Conservation (phyloP, 1,140 invertebrate genomes). For the Globodera ellingtonae region DNA sequence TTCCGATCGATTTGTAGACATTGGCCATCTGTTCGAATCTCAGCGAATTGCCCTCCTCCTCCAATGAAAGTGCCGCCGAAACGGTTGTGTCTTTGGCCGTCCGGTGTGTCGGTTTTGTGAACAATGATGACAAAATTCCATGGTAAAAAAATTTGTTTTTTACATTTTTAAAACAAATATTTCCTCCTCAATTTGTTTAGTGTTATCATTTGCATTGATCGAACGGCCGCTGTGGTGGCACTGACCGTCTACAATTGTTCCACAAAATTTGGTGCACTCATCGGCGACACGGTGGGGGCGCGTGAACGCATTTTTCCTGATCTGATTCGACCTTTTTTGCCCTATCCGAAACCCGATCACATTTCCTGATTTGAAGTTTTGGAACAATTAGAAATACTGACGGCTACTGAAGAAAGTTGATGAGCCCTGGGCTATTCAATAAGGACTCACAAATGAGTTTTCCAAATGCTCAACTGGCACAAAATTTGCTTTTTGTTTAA, state of each 20-base stretch:
- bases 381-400: no score
- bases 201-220: slow-evolving; percentile 29
- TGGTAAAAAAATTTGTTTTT: slow-evolving; percentile 30
- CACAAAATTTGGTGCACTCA: slow-evolving; percentile 24
- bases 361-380: no score
- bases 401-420: no score
- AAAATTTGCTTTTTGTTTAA: no score
- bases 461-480: no score
- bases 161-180: background rate
- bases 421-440: no score
- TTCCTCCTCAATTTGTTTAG: background rate
- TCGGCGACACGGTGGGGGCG: slow-evolving; percentile 22
- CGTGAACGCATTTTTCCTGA: background rate
- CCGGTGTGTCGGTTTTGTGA: slow-evolving; percentile 26
- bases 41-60: background rate
- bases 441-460: no score
- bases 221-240: slow-evolving; percentile 13
- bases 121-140: slow-evolving; percentile 32
- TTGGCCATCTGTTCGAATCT: background rate
- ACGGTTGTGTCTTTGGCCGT: background rate
- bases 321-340: no score
- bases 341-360: no score
- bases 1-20: background rate
- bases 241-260: slow-evolving; percentile 42
- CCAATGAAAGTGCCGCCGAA: background rate